Evolutionary conservation across 2,888 invertebrate species (phyloP).

Genomic region (Epiperipatus broadwayi): DNA sequence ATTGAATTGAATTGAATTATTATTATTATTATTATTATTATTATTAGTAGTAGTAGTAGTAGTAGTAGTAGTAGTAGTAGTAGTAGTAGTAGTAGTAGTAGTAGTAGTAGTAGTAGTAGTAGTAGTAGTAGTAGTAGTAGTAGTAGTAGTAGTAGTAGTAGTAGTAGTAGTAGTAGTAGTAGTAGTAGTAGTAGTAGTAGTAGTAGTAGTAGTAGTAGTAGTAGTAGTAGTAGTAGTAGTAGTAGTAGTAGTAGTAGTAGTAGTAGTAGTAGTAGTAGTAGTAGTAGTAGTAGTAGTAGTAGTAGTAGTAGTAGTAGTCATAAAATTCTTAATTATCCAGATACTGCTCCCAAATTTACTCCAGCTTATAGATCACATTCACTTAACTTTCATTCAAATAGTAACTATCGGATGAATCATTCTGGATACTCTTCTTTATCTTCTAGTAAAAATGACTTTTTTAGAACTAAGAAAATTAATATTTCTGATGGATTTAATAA

Average conservation of each 20-base stretch:
- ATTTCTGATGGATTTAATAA: no score
- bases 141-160: constrained; percentile 6
- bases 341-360: no score
- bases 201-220: constrained; percentile 11
- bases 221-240: constrained; percentile 12
- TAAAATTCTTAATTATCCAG: no score
- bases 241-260: constrained; percentile 13
- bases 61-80: constrained; percentile 14
- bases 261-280: constrained; percentile 10
- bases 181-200: constrained; percentile 12
- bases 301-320: constrained; percentile 13
- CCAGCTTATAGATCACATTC: no score
- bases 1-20: neutral
- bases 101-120: constrained; percentile 14
- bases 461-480: no score
- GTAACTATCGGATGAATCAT: no score
- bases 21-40: no score
- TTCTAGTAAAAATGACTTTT: no score
- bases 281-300: constrained; percentile 10
- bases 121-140: constrained; percentile 12
- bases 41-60: constrained; percentile 12
- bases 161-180: constrained; percentile 13
- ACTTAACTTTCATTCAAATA: no score
- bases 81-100: constrained; percentile 14
- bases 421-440: no score